Conservation (phyloP, 1,140 invertebrate species). For the Panulirus ornatus region DNA sequence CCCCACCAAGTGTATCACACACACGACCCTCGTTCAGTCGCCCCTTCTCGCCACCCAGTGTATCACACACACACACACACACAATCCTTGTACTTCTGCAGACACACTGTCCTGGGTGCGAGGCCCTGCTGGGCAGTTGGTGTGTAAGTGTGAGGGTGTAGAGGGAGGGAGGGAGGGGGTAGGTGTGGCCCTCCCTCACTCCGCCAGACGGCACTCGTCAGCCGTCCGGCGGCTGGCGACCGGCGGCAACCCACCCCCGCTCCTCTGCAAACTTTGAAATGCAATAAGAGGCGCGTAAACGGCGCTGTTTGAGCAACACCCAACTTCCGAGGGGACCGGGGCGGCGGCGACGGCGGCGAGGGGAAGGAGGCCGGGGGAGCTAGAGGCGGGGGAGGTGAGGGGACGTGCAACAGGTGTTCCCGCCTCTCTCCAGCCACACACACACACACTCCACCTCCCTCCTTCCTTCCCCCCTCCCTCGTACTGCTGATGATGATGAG, state of each 20-base stretch:
- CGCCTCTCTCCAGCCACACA: background rate
- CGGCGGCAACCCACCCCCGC: background rate
- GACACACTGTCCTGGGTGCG: too few species aligned
- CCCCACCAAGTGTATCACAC: background rate
- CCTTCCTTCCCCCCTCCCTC: too few species aligned
- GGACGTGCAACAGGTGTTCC: background rate
- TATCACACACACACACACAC: background rate
- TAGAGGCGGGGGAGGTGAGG: background rate
- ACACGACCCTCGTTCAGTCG: background rate
- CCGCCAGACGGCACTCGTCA: background rate
- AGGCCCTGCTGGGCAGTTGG: background rate
- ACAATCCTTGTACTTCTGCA: background rate
- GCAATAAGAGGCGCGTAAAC: slow-evolving; percentile 47
- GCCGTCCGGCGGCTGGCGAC: background rate
- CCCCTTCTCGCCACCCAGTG: too few species aligned
- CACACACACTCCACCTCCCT: too few species aligned
- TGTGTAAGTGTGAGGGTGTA: background rate
- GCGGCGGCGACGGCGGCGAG: background rate
- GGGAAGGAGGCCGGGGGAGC: background rate
- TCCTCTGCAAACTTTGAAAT: slow-evolving; percentile 33
- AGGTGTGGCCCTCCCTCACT: background rate
- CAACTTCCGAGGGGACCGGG: background rate
- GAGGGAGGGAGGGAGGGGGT: background rate
- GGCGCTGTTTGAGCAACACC: slow-evolving; percentile 44
- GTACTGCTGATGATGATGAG: too few species aligned